Conservation (phyloP, 2,888 invertebrate species). For the Ormia ochracea region DNA sequence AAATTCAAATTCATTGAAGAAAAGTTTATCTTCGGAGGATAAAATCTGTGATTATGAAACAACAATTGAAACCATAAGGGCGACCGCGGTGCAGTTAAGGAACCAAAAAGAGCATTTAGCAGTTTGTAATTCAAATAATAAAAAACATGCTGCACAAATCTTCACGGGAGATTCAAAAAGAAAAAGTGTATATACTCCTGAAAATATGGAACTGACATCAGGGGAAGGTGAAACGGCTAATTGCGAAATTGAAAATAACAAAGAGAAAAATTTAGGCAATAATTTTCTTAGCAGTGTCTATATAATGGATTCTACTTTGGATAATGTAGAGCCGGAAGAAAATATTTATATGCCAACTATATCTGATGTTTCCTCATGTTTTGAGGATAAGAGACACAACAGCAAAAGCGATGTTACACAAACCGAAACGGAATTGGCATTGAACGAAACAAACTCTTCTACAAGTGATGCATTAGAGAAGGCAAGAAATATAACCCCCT, state of each 20-base stretch:
- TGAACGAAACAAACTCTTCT: background rate
- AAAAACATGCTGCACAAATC: background rate
- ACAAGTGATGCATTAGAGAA: background rate
- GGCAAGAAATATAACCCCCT: slow-evolving; percentile 14
- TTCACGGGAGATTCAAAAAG: background rate
- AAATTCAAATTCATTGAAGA: background rate
- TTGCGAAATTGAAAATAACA: background rate
- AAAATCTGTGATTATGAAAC: background rate
- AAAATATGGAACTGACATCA: slow-evolving; percentile 9
- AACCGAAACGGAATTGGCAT: background rate
- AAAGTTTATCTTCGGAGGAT: background rate
- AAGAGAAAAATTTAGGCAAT: background rate
- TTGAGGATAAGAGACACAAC: slow-evolving; percentile 26
- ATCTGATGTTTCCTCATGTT: slow-evolving; percentile 67
- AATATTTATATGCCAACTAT: background rate
- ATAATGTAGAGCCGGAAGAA: background rate
- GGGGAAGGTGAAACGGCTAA: background rate
- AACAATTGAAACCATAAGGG: too few relatives aligned
- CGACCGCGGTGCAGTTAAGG: too few relatives aligned
- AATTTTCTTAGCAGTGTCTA: too few relatives aligned
- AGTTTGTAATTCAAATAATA: background rate
- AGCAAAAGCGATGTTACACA: background rate
- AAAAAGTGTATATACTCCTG: slow-evolving; percentile 11
- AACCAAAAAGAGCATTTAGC: too few relatives aligned
- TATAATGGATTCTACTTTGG: too few relatives aligned